phyloP scores from a whole-genome alignment of 1,140 invertebrate genomes.

The Coptotermes formosanus region DNA sequence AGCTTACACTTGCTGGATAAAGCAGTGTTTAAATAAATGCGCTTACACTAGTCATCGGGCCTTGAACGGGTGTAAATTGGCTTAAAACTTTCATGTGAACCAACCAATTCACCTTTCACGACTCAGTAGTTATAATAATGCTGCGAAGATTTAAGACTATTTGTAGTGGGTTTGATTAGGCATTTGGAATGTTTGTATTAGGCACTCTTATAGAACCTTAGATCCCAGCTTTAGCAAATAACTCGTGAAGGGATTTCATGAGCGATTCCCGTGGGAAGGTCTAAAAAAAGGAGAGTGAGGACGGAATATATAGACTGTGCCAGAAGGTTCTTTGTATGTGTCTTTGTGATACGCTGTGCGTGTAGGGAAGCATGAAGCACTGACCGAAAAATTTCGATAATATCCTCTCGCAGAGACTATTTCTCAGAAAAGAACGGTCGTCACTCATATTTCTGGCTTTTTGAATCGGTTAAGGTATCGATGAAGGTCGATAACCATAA shows the following conservation, averaged over 20 bases:
- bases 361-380: neutral
- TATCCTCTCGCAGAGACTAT: neutral
- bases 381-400: neutral
- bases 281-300: neutral
- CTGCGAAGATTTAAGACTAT: neutral
- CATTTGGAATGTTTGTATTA: neutral
- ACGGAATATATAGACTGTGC: neutral
- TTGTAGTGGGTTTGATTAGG: neutral
- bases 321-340: neutral
- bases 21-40: too few relatives aligned
- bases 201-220: neutral
- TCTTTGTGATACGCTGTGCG: neutral
- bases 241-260: constrained; percentile 4
- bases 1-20: too few relatives aligned
- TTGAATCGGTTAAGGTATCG: neutral
- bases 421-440: neutral
- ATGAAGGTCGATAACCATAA: neutral
- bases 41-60: too few relatives aligned
- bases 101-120: too few relatives aligned
- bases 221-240: neutral
- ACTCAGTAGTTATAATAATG: neutral
- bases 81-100: too few relatives aligned
- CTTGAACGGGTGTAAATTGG: too few relatives aligned
- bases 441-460: neutral
- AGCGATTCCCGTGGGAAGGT: neutral